Base-by-base conservation (phyloP, 2,113 vertebrate species). In the Eulemur macaco region DNA sequence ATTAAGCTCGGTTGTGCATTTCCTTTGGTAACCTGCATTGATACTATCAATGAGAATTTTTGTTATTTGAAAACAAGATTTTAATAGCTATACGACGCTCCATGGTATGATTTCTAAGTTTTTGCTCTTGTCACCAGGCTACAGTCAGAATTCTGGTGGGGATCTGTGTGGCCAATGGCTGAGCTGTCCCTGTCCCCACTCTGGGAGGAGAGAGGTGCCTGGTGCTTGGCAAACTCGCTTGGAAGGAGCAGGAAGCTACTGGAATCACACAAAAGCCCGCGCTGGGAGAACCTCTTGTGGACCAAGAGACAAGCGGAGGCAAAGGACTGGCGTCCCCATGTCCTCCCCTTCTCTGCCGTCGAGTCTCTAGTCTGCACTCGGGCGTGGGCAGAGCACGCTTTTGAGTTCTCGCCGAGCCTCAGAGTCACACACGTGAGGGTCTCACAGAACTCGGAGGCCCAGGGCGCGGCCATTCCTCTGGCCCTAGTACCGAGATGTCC, bases 91-190 rank as follows among this genome's bases (percentile, higher is more conserved):
- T n/a, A 50, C 13, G 11, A 10, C 11, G 23, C 45, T 31, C 60
- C 25, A 2, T 7, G 5, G 6, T 21, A 1, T 17, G 34, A 18
- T 25, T 31, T 47, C 25, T 21, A 14, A 25, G 9, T 12, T 52
- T 68, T 47, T 54, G 39, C 86, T 63, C 45, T 27, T 5, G 37
- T 37, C 47, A 18, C 13, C 39, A 15, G 77, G 77, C 42, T 15
- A 42, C 20, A 12, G 6, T 5, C 2, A 11, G 76, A 39, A 29
- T 47, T 54, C 45, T 6, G 3, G 13, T 13, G 58, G 47, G 45
- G 21, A 37, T 3, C 37, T 1, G 0, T 4, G 3, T 1, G 27
- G 45, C 5, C 14, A 50, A 4, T 8, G 4, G 42, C 56, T 5
- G 14, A 34, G 71, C 34, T 5, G 0, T 39, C 17, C 45, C 69